Base-by-base conservation (phyloP, 35 echinoderm and acorn worm genomes). In the Amphiura filiformis region DNA sequence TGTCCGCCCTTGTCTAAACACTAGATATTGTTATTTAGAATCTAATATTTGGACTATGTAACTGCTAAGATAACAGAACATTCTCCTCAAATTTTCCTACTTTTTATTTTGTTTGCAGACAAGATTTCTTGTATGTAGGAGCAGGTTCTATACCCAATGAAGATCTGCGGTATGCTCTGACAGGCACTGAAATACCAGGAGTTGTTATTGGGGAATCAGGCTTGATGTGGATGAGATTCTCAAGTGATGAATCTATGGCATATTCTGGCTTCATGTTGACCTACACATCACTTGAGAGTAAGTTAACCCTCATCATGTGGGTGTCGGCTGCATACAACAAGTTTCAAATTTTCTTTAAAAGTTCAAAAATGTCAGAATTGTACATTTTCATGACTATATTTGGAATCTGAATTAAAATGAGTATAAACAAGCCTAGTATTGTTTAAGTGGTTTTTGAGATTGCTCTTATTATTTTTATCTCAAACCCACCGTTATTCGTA, bases 41-140 rank as follows among this genome's bases (percentile, higher is more conserved):
- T 75, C 0, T 26, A 32, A 11, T 75, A 17, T 75, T 28, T 64
- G 56, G n/a, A n/a, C n/a, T n/a, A n/a, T n/a, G n/a, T n/a, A n/a
- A n/a, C n/a, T n/a, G n/a, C n/a, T n/a, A n/a, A n/a, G n/a, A n/a
- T n/a, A n/a, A n/a, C n/a, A n/a, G n/a, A n/a, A n/a, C n/a, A n/a
- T n/a, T n/a, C n/a, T n/a, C n/a, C n/a, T n/a, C n/a, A n/a, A n/a
- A n/a, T n/a, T n/a, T n/a, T n/a, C n/a, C n/a, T n/a, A n/a, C 49
- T 31, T 47, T 47, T 83, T 40, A 22, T 9, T 44, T n/a, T 18
- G n/a, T 14, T 23, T 44, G 17, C 82, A 95, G 93, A 1, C 93
- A 95, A 65, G 93, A 95, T 81, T 95, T 95, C 75, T 81, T 95
- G 89, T 84, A 87, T 36, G 80, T 95, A 36, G 93, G 93, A n/a